Base-by-base conservation (phyloP, 1,140 invertebrate species). In the Acromyrmex charruanus region DNA sequence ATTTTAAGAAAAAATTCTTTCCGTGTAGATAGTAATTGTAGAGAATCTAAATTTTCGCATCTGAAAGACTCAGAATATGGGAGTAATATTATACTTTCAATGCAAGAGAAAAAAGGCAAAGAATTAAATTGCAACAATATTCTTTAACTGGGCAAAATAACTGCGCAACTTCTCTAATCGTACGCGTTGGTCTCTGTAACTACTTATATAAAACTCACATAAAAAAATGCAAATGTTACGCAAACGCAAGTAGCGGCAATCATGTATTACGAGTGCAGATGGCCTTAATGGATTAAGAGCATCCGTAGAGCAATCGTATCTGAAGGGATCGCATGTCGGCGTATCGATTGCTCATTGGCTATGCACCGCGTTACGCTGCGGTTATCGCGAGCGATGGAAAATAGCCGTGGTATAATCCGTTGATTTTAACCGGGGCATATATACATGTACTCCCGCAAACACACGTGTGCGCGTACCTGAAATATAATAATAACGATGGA, bases 361-460 rank as follows among this genome's bases (percentile, higher is more conserved):
- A 74, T 82, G 68, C 68, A 74, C 61, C 80, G 80, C 35, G 66
- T 81, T 39, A 53, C 55, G 25, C 39, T 82, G 68, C 53, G 80
- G 68, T 82, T 82, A 59, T 82, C 80, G 55, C 39, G 68, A 53
- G 9, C 68, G 68, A 82, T 59, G 80, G 80, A 82, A 82, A 82
- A 82, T 72, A 74, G 55, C 66, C 16, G 61, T 44, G 18, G 16
- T 74, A 82, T 72, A 61, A 72, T 74, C 65, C 80, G 53, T 61
- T 44, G 80, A 82, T 74, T 82, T 84, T 74, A 61, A 61, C 71
- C 31, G 21, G 3, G 31, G n/a, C 16, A 21, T 14, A 75, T 59
- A 25, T 25, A 59, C n/a, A 35, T 5, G 0, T 58, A 12, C 21
- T 6, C 2, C 5, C 51, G 3, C 21, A 63, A 51, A 16, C 49